These are phyloP conservation scores for Sebastes cheni DNA, from an alignment of 2,797 vertebrate genomes.

Conservation along the genomic window DNA sequence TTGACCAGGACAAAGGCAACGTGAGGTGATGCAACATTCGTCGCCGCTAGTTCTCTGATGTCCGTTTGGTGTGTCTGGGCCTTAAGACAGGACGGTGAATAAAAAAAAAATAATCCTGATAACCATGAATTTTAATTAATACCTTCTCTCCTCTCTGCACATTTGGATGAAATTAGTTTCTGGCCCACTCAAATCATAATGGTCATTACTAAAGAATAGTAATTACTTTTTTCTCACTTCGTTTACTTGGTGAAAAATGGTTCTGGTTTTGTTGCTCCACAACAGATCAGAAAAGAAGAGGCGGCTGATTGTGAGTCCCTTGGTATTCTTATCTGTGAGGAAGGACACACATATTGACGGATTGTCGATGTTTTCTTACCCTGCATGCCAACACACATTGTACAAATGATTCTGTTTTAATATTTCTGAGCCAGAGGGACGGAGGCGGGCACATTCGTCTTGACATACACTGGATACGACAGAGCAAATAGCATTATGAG, in stretches of 20 bases:
- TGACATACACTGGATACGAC: slow-evolving; percentile 21
- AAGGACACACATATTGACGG: slow-evolving; percentile 42
- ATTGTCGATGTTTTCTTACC: slow-evolving; percentile 32
- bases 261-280: slow-evolving; percentile 40
- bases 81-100: background rate
- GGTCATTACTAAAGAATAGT: slow-evolving; percentile 40
- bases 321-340: slow-evolving; percentile 50
- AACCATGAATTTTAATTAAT: slow-evolving; percentile 52
- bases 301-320: slow-evolving; percentile 21
- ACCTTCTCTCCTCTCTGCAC: slow-evolving; percentile 41
- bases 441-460: slow-evolving; percentile 23
- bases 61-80: too few relatives aligned
- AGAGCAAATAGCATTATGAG: slow-evolving; percentile 31
- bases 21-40: too few relatives aligned
- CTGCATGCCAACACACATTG: slow-evolving; percentile 10
- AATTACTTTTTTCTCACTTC: slow-evolving; percentile 47
- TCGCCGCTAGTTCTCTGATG: too few relatives aligned
- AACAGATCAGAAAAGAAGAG: slow-evolving; percentile 33
- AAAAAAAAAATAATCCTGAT: slow-evolving; percentile 9
- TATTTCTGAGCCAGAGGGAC: slow-evolving; percentile 34
- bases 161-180: slow-evolving; percentile 52
- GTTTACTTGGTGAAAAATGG: slow-evolving; percentile 32
- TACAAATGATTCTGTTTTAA: slow-evolving; percentile 43
- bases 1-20: too few relatives aligned
- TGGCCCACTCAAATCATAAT: slow-evolving; percentile 28